Conservation (phyloP, 2,888 invertebrate genomes). For the Kuschelorhynchus macadamiae region DNA sequence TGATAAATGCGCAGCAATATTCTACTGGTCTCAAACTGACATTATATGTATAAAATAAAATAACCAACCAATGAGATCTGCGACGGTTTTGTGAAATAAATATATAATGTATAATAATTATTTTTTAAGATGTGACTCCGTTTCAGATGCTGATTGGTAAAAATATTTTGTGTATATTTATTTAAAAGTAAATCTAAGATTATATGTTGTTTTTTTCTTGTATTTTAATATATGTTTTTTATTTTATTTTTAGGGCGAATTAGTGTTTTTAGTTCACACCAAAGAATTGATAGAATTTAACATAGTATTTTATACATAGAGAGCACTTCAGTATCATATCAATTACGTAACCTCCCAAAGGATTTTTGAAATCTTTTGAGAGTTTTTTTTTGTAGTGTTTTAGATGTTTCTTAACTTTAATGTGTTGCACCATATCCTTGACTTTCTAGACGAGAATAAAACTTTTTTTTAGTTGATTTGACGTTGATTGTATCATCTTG, state of each 20-base stretch:
- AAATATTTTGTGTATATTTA: conserved; percentile 41
- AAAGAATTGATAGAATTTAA: conserved; percentile 66
- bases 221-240: conserved; percentile 59
- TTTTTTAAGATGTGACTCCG: too few species aligned
- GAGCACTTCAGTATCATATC: conserved; percentile 62
- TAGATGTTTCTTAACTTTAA: conserved; percentile 34
- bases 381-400: conserved; percentile 38
- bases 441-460: conserved; percentile 6
- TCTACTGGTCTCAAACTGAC: too few species aligned
- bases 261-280: conserved; percentile 65
- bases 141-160: too few species aligned
- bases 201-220: conserved; percentile 59
- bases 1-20: too few species aligned
- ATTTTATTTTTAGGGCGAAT: conserved; percentile 63
- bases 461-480: too few species aligned
- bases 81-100: too few species aligned
- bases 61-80: too few species aligned
- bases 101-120: too few species aligned
- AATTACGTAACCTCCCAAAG: conserved; percentile 54
- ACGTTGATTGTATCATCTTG: too few species aligned
- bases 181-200: conserved; percentile 27
- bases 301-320: conserved; percentile 56
- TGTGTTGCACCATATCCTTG: conserved; percentile 25
- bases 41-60: too few species aligned
- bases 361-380: conserved; percentile 29